Evolutionary conservation across 2,888 invertebrate species (phyloP).

Genomic region (Myopa testacea): DNA sequence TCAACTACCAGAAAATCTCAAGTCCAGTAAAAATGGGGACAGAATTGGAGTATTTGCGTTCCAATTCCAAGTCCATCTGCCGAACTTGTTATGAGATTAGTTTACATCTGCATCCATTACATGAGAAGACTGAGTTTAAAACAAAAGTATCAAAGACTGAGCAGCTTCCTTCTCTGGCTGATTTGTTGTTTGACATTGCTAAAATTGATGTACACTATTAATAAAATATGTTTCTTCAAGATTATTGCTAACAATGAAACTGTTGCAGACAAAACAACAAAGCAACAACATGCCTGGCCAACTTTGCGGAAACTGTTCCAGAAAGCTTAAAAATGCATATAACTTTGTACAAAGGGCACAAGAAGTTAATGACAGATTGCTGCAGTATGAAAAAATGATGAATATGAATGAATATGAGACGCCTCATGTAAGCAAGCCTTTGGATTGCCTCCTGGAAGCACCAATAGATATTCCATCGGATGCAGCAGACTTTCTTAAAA

Average conservation of each 20-base stretch:
- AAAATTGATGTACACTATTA: conserved; percentile 50
- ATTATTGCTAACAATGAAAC: conserved; percentile 3
- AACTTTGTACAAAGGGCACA: conserved; percentile 56
- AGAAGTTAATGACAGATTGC: conserved; percentile 51
- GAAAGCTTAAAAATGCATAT: conserved; percentile 54
- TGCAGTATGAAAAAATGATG: conserved; percentile 27
- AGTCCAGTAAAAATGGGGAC: not conserved
- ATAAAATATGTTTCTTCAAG: not conserved
- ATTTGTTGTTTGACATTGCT: conserved; percentile 53
- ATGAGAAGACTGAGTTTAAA: conserved; percentile 27
- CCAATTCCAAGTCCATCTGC: conserved; percentile 16
- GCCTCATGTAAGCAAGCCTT: conserved; percentile 23
- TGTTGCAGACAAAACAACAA: conserved; percentile 25
- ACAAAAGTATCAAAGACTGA: no score
- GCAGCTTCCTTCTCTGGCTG: conserved; percentile 40
- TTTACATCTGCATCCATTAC: conserved; percentile 20
- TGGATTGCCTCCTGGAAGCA: conserved; percentile 57
- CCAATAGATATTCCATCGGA: conserved; percentile 58
- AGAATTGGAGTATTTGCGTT: conserved; percentile 19
- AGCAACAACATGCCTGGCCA: conserved; percentile 51
- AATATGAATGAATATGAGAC: not conserved
- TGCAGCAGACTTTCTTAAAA: conserved; percentile 34
- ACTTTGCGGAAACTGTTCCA: conserved; percentile 54
- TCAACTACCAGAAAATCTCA: no score
- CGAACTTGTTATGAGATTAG: conserved; percentile 31